Base-by-base conservation (phyloP, 2,888 invertebrate species). In the Operophtera brumata region DNA sequence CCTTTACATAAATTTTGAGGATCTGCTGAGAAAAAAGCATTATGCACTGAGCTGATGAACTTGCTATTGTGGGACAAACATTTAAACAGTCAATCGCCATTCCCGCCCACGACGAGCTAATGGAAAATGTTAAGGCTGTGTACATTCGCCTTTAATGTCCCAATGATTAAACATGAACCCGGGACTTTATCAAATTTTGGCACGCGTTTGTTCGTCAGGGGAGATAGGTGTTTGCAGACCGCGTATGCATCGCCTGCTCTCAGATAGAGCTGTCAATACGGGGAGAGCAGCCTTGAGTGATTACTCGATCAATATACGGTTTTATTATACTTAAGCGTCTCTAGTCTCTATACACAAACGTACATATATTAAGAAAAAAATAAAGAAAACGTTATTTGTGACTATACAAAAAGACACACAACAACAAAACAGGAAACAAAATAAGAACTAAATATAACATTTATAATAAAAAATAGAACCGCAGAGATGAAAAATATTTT, bases 101-200 rank as follows among this genome's bases (percentile, higher is more conserved):
- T 58, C 59, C 64, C 57, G 57, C 64, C 61, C 57, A 54, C 54
- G 64, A 60, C 55, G 53, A 69, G 67, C 71, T 84, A 82, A 84
- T 84, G 77, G 79, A 80, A 84, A 84, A 85, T 82, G 78, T 78
- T 84, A 86, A 84, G 7, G 46, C 44, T 80, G 73, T 78, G 77
- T 78, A 80, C 78, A 75, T 72, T 76, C 65, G 75, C 77, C 65
- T 69, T 68, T 66, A 86, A 85, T 85, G 82, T 80, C 79, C 77
- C 82, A 52, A 85, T 87, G 84, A 87, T 87, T 86, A 87, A 84
- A 88, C 86, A 86, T 85, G 82, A 84, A 85, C 78, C 69, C 78
- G 79, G 76, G 81, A 84, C 81, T 85, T 87, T 89, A 88, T 88
- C 88, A 85, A 85, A 86, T 82, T 87, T 88, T 84, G 85, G 85